Evolutionary conservation across 2,113 vertebrate species (phyloP).

Genomic region (Felis chaus): DNA sequence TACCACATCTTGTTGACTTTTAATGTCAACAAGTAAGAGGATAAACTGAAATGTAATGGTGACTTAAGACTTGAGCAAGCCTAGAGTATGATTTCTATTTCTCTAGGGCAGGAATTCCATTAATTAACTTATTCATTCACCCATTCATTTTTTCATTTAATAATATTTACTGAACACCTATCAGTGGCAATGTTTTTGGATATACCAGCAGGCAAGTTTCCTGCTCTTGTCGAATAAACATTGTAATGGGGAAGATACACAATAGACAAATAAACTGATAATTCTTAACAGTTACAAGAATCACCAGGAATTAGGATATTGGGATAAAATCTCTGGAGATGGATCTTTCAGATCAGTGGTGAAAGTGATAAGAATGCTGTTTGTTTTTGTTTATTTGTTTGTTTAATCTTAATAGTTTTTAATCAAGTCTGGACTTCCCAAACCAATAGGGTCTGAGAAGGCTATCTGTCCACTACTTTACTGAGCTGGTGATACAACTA

Average conservation of each 20-base stretch:
- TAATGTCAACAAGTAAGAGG: conserved; percentile 24
- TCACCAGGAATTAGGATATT: background rate
- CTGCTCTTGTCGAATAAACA: background rate
- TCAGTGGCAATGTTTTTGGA: background rate
- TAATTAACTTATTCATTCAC: background rate
- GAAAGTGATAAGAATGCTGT: background rate
- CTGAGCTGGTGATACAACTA: conserved; percentile 57
- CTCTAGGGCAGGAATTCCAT: background rate
- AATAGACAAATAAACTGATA: background rate
- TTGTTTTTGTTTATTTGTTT: background rate
- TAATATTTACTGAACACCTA: background rate
- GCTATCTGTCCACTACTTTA: conserved; percentile 30
- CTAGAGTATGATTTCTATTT: background rate
- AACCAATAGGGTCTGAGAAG: background rate
- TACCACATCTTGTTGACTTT: background rate
- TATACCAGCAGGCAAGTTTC: background rate
- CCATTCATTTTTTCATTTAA: background rate
- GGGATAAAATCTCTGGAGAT: background rate
- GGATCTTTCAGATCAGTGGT: background rate
- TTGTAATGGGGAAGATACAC: background rate
- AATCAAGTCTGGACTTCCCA: conserved; percentile 25
- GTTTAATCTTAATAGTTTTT: background rate
- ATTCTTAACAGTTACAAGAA: background rate
- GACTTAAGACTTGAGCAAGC: background rate
- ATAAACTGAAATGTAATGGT: conserved; percentile 33